Evolutionary conservation across 2,888 invertebrate species (phyloP).

Genomic region (Cosmia pyralina): DNA sequence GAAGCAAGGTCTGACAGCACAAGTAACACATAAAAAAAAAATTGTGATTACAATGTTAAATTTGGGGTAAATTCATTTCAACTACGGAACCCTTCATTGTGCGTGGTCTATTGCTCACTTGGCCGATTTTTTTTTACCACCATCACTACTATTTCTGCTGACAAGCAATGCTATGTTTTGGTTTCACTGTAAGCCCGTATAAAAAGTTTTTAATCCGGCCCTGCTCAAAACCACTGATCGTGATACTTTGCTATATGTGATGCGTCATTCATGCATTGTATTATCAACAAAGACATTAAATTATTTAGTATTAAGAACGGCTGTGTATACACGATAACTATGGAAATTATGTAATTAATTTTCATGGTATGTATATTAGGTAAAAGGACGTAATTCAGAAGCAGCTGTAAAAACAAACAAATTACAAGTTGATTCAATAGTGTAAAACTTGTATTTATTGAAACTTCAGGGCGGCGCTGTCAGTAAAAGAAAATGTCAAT

Average conservation of each 20-base stretch:
- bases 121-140: no score
- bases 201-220: background rate
- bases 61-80: no score
- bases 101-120: no score
- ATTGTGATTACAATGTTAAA: no score
- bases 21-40: no score
- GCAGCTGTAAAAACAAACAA: background rate
- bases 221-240: background rate
- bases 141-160: no score
- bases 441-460: background rate
- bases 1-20: no score
- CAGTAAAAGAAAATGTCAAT: no score
- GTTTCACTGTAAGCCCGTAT: background rate
- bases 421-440: background rate
- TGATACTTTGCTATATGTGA: background rate
- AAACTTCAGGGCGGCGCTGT: background rate
- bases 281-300: no score
- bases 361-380: background rate
- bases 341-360: background rate
- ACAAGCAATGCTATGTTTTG: no score
- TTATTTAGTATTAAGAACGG: background rate
- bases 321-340: background rate
- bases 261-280: background rate
- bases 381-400: background rate
- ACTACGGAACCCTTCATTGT: no score